Percentiles rank a stretch among this genome's conserved stretches.
Conservation (phyloP, 2,113 vertebrate species). For the Neoarius graeffei region DNA sequence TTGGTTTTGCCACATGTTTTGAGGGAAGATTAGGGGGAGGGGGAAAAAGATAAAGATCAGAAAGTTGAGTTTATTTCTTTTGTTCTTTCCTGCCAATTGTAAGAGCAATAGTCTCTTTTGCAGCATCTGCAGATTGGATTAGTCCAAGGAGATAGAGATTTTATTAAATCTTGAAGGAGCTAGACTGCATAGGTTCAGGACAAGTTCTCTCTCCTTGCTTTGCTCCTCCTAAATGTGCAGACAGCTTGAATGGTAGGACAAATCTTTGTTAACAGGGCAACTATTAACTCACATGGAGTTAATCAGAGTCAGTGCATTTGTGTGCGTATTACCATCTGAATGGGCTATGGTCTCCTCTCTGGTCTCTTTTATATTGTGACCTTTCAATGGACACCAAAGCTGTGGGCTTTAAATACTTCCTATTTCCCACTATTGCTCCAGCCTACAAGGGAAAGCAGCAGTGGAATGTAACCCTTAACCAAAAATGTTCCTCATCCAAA, state of each 20-base stretch:
- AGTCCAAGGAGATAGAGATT: conserved; percentile 80
- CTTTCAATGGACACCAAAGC: conserved; percentile 78
- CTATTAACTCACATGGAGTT: conserved; percentile 98
- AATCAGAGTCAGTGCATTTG: conserved; percentile 93
- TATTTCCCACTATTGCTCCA: conserved; percentile 66
- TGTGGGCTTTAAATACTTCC: conserved; percentile 84
- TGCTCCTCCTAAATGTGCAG: conserved; percentile 76
- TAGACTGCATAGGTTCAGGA: conserved; percentile 80
- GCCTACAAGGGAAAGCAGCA: conserved; percentile 40
- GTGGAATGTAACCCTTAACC: conserved; percentile 48
- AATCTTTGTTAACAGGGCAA: conserved; percentile 90
- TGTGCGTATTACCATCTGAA: conserved; percentile 94
- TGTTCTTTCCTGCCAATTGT: conserved; percentile 54
- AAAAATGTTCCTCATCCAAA: conserved; percentile 24
- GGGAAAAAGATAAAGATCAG: conserved; percentile 57
- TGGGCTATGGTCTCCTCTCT: conserved; percentile 80
- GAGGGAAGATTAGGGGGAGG: conserved; percentile 47
- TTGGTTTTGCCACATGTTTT: conserved; percentile 49
- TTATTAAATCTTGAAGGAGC: conserved; percentile 84
- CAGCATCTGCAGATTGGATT: conserved; percentile 80
- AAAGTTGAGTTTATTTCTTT: conserved; percentile 57
- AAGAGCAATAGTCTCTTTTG: conserved; percentile 54
- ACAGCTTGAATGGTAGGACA: conserved; percentile 85
- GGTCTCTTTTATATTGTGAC: conserved; percentile 83
- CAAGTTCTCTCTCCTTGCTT: conserved; percentile 49